Conservation (phyloP, 2,888 invertebrate genomes). For the Melipona beecheii region DNA sequence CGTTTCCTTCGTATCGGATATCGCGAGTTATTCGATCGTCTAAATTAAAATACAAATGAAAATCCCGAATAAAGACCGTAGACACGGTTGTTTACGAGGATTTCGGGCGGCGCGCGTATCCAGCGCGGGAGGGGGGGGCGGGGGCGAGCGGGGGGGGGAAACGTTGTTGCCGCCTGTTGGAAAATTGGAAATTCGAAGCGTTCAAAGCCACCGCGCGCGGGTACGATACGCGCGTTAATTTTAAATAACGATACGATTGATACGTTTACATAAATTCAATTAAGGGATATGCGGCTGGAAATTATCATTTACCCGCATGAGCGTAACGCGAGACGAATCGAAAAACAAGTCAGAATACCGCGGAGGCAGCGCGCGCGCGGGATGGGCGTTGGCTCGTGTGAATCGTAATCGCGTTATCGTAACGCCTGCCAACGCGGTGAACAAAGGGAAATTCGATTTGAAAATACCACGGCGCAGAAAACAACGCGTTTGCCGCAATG, state of each 20-base stretch:
- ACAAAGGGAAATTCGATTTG: constrained; percentile 60
- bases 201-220: constrained; percentile 9
- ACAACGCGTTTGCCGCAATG: constrained; percentile 58
- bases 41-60: constrained; percentile 2
- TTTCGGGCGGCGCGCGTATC: neutral
- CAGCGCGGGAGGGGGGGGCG: neutral
- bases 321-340: constrained; percentile 49
- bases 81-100: neutral
- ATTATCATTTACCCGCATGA: constrained; percentile 45
- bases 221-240: constrained; percentile 35
- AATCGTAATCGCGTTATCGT: constrained; percentile 58
- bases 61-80: neutral
- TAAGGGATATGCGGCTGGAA: constrained; percentile 49
- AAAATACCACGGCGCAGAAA: constrained; percentile 58
- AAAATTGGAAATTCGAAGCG: constrained; percentile 31
- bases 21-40: neutral
- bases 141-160: neutral
- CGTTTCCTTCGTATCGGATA: neutral
- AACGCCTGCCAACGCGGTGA: constrained; percentile 22
- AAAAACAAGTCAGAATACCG: constrained; percentile 31
- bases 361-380: too few relatives aligned
- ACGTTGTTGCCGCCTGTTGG: neutral
- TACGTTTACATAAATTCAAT: constrained; percentile 60
- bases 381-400: neutral
- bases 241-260: constrained; percentile 54